Conservation (phyloP, 2,113 vertebrate species). For the Polypterus bichir region DNA sequence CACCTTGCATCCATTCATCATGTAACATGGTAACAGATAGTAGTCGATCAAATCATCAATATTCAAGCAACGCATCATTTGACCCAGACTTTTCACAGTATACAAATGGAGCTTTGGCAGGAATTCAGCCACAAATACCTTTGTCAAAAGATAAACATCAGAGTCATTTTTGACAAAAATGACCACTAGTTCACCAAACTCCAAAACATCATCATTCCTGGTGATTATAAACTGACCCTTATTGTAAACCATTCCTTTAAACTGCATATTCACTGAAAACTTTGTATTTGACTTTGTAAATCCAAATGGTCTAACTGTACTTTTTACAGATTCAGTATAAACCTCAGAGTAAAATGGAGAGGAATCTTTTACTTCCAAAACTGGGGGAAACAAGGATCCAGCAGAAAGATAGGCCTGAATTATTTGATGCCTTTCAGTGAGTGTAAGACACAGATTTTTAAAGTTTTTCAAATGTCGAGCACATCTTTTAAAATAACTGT, state of each 20-base stretch:
- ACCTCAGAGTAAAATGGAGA: slow-evolving; percentile 15
- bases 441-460: slow-evolving; percentile 19
- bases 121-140: too few relatives aligned
- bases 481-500: slow-evolving; percentile 22
- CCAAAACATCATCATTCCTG: not conserved
- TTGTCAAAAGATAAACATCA: slow-evolving; percentile 9
- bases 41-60: too few relatives aligned
- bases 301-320: slow-evolving; percentile 10
- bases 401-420: slow-evolving; percentile 12
- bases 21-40: too few relatives aligned
- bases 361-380: slow-evolving; percentile 10
- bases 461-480: slow-evolving; percentile 16
- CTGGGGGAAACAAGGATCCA: slow-evolving; percentile 10
- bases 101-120: too few relatives aligned
- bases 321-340: slow-evolving; percentile 14
- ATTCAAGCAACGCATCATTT: too few relatives aligned
- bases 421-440: slow-evolving; percentile 18
- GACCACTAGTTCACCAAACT: slow-evolving; percentile 19
- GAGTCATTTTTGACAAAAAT: slow-evolving; percentile 8
- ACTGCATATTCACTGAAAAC: slow-evolving; percentile 10
- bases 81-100: too few relatives aligned
- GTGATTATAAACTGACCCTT: slow-evolving; percentile 16
- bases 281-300: not conserved
- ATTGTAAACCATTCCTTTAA: slow-evolving; percentile 13
- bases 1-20: too few relatives aligned